Conservation (phyloP, 2,113 vertebrate genomes). For the Bubo blakistoni region DNA sequence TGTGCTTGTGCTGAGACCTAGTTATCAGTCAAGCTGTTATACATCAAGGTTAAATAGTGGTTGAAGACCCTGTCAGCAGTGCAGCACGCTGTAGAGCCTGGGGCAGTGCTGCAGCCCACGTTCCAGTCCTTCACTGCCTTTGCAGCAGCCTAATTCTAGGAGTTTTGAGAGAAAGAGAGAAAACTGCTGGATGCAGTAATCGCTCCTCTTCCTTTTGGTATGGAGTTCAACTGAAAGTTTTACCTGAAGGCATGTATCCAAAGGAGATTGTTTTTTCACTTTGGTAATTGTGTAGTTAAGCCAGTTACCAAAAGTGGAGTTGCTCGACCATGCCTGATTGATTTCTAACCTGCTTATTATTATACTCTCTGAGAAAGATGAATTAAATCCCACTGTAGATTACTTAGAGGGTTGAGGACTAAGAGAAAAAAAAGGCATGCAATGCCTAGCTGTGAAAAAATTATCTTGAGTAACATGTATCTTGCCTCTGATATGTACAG, state of each 20-base stretch:
- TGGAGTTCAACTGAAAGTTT: not conserved
- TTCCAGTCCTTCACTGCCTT: not conserved
- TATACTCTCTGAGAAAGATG: not conserved
- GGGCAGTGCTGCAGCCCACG: not conserved
- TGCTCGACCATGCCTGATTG: not conserved
- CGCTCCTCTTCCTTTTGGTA: not conserved
- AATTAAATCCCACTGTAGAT: not conserved
- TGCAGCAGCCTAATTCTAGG: not conserved
- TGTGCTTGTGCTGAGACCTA: not conserved
- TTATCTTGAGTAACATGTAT: not conserved
- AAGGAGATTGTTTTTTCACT: not conserved
- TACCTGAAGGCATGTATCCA: not conserved
- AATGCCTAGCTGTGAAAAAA: not conserved
- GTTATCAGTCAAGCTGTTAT: not conserved
- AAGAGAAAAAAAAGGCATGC: not conserved
- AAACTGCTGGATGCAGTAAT: not conserved
- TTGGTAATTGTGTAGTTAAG: not conserved
- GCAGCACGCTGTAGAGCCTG: accelerated
- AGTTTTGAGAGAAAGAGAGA: not conserved
- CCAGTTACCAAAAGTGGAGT: not conserved
- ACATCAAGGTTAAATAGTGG: not conserved
- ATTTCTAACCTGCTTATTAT: not conserved
- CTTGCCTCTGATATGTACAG: not conserved
- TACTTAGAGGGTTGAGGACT: not conserved
- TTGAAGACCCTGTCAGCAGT: not conserved